phyloP scores from a whole-genome alignment of 2,797 vertebrate species.

The Sternotherus odoratus region DNA sequence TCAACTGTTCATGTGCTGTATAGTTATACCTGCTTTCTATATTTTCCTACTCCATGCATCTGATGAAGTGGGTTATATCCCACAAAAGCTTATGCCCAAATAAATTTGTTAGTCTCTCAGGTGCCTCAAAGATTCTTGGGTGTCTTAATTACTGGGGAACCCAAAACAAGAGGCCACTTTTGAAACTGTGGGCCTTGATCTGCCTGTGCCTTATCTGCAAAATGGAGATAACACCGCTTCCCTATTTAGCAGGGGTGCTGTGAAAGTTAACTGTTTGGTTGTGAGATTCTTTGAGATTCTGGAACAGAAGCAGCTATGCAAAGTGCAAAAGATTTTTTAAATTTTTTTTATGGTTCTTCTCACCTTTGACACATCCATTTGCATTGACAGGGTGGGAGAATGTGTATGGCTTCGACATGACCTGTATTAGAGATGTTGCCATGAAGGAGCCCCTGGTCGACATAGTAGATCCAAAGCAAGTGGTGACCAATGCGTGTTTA shows the following conservation, averaged over 20 bases:
- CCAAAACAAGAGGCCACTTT: not conserved
- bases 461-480: constrained; percentile 96
- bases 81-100: no score
- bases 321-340: not conserved
- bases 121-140: not conserved
- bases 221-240: not conserved
- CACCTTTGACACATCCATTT: constrained; percentile 59
- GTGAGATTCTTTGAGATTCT: constrained; percentile 3
- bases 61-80: no score
- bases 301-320: not conserved
- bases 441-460: constrained; percentile 98
- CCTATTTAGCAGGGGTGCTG: not conserved
- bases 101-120: no score
- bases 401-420: constrained; percentile 99
- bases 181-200: not conserved
- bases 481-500: constrained; percentile 97
- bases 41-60: no score
- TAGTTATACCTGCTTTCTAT: no score
- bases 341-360: no score
- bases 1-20: no score
- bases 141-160: not conserved
- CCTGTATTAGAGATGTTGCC: constrained; percentile 96
- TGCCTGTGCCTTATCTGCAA: not conserved
- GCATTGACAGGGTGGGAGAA: constrained; percentile 96
- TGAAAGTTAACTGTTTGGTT: not conserved